phyloP scores from a whole-genome alignment of 2,888 invertebrate genomes.

The Strigamia maritima region DNA sequence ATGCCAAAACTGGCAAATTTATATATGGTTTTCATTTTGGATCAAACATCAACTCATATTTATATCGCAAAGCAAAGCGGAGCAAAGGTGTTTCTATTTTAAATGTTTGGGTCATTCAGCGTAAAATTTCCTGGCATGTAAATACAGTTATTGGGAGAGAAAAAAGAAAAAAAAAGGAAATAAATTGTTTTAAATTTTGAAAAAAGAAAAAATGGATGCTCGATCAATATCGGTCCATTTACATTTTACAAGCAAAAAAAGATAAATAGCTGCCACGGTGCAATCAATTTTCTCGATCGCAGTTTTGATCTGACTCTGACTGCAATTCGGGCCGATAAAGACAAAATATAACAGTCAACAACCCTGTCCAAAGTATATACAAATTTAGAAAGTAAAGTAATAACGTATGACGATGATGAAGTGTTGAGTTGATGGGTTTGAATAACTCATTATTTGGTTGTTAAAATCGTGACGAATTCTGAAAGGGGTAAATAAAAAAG shows the following conservation, averaged over 20 bases:
- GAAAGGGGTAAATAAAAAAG: conserved; percentile 45
- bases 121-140: no score
- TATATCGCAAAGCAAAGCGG: no score
- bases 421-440: not conserved
- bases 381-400: not conserved
- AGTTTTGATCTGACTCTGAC: not conserved
- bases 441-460: conserved; percentile 60
- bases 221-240: no score
- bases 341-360: not conserved
- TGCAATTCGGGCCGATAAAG: not conserved
- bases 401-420: not conserved
- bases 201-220: no score
- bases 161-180: no score
- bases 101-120: no score
- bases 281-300: not conserved
- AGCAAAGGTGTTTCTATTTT: no score
- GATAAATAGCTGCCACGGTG: not conserved
- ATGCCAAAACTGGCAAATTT: no score
- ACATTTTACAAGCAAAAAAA: not conserved
- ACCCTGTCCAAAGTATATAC: conserved; percentile 21
- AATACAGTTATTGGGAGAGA: no score
- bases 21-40: no score
- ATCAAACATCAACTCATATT: no score
- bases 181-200: no score
- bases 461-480: conserved; percentile 82